Conservation (phyloP, 2,797 vertebrate genomes). For the Cygnus olor region DNA sequence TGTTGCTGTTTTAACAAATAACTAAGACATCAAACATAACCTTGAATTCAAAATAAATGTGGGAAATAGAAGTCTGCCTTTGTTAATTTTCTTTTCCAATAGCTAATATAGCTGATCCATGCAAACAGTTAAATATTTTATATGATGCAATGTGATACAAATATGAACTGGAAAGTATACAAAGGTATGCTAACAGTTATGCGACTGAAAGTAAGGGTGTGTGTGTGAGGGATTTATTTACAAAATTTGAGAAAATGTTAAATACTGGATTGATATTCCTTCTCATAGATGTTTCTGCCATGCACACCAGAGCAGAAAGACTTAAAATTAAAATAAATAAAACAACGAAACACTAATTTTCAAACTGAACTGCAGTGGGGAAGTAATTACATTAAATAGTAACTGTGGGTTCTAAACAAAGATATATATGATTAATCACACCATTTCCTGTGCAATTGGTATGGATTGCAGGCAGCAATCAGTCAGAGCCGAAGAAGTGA, state of each 20-base stretch:
- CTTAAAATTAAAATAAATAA: neutral
- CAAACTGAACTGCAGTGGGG: neutral
- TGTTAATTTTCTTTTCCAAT: neutral
- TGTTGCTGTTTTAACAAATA: neutral
- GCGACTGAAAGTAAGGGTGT: fast-evolving
- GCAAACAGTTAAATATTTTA: neutral
- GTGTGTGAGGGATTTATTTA: neutral
- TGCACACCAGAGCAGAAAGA: neutral
- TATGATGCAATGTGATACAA: fast-evolving
- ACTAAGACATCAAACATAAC: neutral
- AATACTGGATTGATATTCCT: neutral
- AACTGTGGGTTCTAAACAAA: neutral
- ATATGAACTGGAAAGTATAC: neutral
- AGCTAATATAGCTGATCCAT: neutral
- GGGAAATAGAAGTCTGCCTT: neutral
- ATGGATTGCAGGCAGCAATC: neutral
- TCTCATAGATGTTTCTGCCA: neutral
- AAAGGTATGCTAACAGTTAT: neutral
- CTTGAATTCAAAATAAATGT: neutral
- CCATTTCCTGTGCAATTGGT: neutral
- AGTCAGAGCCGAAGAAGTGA: neutral
- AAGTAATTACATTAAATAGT: constrained; percentile 27
- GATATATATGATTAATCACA: neutral
- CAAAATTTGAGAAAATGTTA: neutral
- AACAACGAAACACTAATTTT: neutral